Conservation (phyloP, 1,140 invertebrate genomes). For the Cardiocondyla obscurior region DNA sequence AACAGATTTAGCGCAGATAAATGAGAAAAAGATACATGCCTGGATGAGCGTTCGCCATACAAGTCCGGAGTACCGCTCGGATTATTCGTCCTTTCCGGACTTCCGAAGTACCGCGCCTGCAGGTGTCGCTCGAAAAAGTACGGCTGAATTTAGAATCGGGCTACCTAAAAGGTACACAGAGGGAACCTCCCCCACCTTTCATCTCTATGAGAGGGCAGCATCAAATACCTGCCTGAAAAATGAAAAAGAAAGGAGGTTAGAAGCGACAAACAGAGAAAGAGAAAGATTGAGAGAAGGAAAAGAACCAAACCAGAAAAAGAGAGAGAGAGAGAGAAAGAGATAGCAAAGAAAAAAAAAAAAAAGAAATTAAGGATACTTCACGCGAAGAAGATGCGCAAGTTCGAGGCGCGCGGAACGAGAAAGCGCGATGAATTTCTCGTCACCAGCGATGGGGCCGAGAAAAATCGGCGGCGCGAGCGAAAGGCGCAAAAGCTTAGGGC, state of each 20-base stretch:
- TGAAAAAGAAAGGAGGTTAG: no score
- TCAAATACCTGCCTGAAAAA: not conserved
- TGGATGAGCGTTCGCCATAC: no score
- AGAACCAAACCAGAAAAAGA: not conserved
- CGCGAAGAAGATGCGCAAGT: not conserved
- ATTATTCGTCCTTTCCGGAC: not conserved
- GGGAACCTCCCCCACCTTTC: no score
- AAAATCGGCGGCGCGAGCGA: conserved; percentile 64
- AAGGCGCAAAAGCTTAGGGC: conserved; percentile 70
- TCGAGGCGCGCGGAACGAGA: not conserved
- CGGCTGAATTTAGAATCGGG: not conserved
- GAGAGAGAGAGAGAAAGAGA: not conserved
- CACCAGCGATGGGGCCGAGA: not conserved
- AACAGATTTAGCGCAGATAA: no score
- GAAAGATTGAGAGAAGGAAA: not conserved
- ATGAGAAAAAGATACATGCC: no score
- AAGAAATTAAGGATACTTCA: not conserved
- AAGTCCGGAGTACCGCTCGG: not conserved
- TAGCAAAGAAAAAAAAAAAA: not conserved
- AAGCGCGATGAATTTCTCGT: not conserved
- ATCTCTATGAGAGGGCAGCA: no score
- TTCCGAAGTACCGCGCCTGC: not conserved
- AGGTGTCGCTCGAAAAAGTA: not conserved
- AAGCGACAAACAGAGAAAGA: not conserved
- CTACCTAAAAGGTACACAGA: not conserved